Evolutionary conservation across 2,113 vertebrate species (phyloP).

Genomic region (Bubo bubo): DNA sequence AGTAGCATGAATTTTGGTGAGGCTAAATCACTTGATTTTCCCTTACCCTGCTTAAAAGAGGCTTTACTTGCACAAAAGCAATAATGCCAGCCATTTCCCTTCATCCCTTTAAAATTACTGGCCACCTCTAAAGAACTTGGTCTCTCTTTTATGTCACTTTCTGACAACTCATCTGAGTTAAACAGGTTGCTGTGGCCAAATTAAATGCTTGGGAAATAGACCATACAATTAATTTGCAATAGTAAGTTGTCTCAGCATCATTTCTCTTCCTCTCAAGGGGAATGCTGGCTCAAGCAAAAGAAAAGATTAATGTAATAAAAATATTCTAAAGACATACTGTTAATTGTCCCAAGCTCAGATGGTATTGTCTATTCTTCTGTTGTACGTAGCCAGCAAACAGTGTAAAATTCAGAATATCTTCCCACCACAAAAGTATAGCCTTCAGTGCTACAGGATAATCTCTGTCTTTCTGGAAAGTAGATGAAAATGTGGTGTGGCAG

Average conservation of each 20-base stretch:
- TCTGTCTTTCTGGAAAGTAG: not conserved
- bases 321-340: conserved; percentile 41
- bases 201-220: conserved; percentile 50
- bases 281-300: conserved; percentile 20
- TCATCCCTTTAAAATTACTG: conserved; percentile 20
- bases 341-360: not conserved
- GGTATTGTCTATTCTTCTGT: conserved; percentile 10
- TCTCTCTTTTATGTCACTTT: conserved; percentile 15
- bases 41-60: not conserved
- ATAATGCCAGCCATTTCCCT: not conserved
- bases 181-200: conserved; percentile 36
- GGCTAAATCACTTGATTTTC: not conserved
- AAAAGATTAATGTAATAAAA: conserved; percentile 48
- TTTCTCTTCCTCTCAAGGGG: conserved; percentile 46
- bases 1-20: not conserved
- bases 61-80: conserved; percentile 13
- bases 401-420: conserved; percentile 33
- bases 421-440: not conserved
- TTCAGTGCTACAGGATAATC: not conserved
- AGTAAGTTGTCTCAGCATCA: conserved; percentile 18
- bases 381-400: not conserved
- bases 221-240: conserved; percentile 40
- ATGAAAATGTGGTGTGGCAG: not conserved
- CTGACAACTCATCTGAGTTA: conserved; percentile 6
- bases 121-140: conserved; percentile 12